phyloP scores from a whole-genome alignment of 2,113 vertebrate genomes.

The Rattus rattus region DNA sequence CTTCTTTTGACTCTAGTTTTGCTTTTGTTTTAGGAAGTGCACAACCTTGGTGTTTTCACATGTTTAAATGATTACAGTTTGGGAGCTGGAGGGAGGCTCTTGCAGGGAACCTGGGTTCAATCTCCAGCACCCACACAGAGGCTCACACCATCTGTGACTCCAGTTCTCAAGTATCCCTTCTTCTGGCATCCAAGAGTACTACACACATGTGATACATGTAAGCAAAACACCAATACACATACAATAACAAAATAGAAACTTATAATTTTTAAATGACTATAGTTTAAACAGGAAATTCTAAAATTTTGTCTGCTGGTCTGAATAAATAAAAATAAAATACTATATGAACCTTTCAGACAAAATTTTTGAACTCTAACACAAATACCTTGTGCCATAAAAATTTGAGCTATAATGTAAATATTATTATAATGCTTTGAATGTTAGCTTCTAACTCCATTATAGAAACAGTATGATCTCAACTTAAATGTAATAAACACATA shows the following conservation, averaged over 20 bases:
- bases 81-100: background rate
- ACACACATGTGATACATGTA: background rate
- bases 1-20: background rate
- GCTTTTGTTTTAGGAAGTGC: background rate
- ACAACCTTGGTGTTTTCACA: conserved; percentile 6
- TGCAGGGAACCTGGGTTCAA: background rate
- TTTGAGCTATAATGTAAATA: conserved; percentile 9
- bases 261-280: background rate
- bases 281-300: conserved; percentile 26
- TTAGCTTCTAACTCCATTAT: conserved; percentile 9
- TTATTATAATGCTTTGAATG: background rate
- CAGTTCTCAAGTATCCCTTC: background rate
- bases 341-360: conserved; percentile 25
- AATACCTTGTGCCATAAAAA: background rate
- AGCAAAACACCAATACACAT: background rate
- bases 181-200: background rate
- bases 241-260: background rate
- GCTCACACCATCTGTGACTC: background rate
- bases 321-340: conserved; percentile 25
- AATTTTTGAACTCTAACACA: background rate
- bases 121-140: background rate
- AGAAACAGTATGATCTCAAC: conserved; percentile 10
- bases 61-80: conserved; percentile 2
- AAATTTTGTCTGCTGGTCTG: background rate
- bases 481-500: conserved; percentile 31